Conservation (phyloP, 2,888 invertebrate species). For the Cheilosia impressa region DNA sequence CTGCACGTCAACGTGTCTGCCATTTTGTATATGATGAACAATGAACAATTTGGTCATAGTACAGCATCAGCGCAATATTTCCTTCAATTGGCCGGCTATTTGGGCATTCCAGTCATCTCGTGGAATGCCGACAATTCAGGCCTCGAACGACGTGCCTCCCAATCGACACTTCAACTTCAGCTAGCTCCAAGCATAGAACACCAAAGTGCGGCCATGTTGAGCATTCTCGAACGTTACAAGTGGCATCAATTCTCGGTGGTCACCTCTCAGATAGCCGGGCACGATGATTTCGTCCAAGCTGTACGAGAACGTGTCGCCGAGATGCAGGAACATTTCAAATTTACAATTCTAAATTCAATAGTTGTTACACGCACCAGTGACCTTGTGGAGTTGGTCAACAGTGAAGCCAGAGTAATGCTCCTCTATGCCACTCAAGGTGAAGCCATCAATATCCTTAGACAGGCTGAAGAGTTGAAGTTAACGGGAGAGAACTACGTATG, state of each 20-base stretch:
- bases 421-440: constrained; percentile 95
- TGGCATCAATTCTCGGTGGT: constrained; percentile 98
- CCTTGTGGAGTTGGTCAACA: constrained; percentile 92
- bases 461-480: constrained; percentile 83
- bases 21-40: constrained; percentile 97
- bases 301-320: constrained; percentile 94
- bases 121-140: constrained; percentile 99
- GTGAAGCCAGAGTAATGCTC: constrained; percentile 96
- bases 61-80: constrained; percentile 97
- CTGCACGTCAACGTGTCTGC: constrained; percentile 95
- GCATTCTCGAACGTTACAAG: constrained; percentile 96
- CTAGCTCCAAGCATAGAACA: constrained; percentile 98
- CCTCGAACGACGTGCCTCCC: constrained; percentile 90
- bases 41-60: constrained; percentile 96
- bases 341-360: constrained; percentile 94
- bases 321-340: constrained; percentile 91
- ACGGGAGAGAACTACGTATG: constrained; percentile 94
- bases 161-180: constrained; percentile 95
- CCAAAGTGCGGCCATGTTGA: constrained; percentile 96
- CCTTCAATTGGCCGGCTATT: constrained; percentile 95
- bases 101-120: constrained; percentile 97
- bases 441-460: constrained; percentile 90
- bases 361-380: constrained; percentile 91
- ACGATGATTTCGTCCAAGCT: constrained; percentile 97
- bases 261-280: constrained; percentile 96